Conservation (phyloP, 1,140 invertebrate species). For the Coelopa frigida region DNA sequence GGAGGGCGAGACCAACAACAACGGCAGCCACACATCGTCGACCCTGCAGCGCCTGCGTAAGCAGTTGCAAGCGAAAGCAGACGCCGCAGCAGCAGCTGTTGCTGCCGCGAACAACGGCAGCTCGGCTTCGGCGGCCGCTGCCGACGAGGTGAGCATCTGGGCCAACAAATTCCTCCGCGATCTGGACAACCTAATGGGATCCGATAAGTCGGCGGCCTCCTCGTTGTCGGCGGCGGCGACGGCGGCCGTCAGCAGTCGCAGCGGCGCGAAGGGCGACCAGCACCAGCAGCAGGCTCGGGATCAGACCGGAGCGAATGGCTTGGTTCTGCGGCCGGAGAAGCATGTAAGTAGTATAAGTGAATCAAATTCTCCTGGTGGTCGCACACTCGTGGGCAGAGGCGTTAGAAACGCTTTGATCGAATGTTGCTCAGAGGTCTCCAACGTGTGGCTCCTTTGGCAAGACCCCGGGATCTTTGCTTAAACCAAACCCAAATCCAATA, state of each 20-base stretch:
- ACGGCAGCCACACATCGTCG: neutral
- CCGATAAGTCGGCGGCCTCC: slow-evolving; percentile 26
- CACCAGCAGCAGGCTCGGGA: slow-evolving; percentile 25
- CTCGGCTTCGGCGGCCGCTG: neutral
- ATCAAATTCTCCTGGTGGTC: too few species aligned
- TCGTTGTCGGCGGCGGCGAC: slow-evolving; percentile 32
- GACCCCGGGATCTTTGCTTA: too few species aligned
- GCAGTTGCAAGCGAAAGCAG: slow-evolving; percentile 9
- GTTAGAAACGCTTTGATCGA: too few species aligned
- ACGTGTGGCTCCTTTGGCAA: too few species aligned
- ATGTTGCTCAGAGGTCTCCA: too few species aligned
- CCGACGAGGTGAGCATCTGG: slow-evolving; percentile 41
- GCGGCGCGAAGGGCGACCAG: slow-evolving; percentile 23
- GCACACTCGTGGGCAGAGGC: too few species aligned
- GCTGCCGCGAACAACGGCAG: neutral
- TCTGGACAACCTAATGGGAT: slow-evolving; percentile 40
- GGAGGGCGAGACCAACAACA: neutral
- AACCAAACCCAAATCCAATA: too few species aligned
- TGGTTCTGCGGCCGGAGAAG: slow-evolving; percentile 42
- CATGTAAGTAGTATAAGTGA: slow-evolving; percentile 44
- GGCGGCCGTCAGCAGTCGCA: slow-evolving; percentile 34
- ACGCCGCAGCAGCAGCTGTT: neutral
- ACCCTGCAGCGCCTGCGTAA: slow-evolving; percentile 10
- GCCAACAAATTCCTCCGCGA: slow-evolving; percentile 42
- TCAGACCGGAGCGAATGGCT: slow-evolving; percentile 33